Evolutionary conservation across 2,888 invertebrate genomes (phyloP), one percentile per base, ranked within the genome.

Genomic region (Patella caerulea): DNA sequence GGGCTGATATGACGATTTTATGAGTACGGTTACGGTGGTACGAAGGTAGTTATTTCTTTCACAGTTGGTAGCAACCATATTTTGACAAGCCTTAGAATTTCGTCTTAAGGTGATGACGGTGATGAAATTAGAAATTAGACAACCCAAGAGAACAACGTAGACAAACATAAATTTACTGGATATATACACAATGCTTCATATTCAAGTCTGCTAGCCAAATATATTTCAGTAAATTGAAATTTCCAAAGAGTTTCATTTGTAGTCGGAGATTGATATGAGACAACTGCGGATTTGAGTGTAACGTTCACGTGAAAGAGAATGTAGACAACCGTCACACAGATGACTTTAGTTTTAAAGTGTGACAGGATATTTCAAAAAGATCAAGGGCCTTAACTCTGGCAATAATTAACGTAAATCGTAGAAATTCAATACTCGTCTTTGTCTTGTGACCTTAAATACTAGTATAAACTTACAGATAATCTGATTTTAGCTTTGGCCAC

Each of bases 21-120:
- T 71, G 15, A 75, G 11, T 12, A 75, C 54, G 3, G 75, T 75
- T 14, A 75, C 2, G 53, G 75, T 75, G 12, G 55, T 75, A 17
- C 71, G 75, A 17, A 12, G 52, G 15, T 75, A 29, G 12, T 29
- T 52, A 9, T 53, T 29, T 53, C 55, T 45, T 24, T 15, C 12
- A 15, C 54, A 55, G 15, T 55, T 29, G 15, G 52, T 53, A 45
- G 53, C n/a, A 34, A n/a, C 55, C 54, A 75, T n/a, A 17, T 34
- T 34, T 17, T 52, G 24, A 12, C 75, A n/a, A 17, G 4, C 11
- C 14, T 53, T 70, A 17, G 24, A n/a, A 15, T 71, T 55, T 12
- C 29, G 52, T 53, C 54, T 15, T 29, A 71, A n/a, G 17, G 53
- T 45, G 12, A 71, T 71, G 5, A 70, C 56, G 12, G 29, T 75